Base-by-base conservation (phyloP, 2,113 vertebrate genomes). In the Murina feae region DNA sequence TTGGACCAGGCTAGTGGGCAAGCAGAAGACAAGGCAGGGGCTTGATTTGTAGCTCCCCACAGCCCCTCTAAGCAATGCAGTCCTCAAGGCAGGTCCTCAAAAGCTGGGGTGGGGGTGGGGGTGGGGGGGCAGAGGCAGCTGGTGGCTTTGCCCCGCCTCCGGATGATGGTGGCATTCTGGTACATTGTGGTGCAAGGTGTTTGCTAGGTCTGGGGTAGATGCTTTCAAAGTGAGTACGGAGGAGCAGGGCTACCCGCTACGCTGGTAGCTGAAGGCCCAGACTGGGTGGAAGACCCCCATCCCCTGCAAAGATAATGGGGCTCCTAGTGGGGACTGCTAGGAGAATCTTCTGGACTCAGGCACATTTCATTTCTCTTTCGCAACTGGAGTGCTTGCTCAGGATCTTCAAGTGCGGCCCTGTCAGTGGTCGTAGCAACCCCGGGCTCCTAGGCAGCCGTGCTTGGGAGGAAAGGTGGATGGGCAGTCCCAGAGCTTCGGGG, bases 1-100 rank as follows among this genome's bases (percentile, higher is more conserved):
- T n/a, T 2, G 35, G 3, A 35, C 18, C 11, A 12, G 14, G 49
- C 32, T 17, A 18, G 63, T 6, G 18, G 9, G 16, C 0, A 0
- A 20, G 47, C 4, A 8, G 74, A 49, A 4, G 23, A 65, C 23
- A 9, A 9, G 37, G 58, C 72, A 47, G 55, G 47, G 53, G 55
- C 16, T 6, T 14, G 49, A 10, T 68, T 89, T 78, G 20, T 58
- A 13, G 7, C 1, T 12, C 6, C 17, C 23, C 12, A 0, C 12
- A 60, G 23, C 5, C 58, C 13, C 4, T 5, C 25, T 5, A 13
- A 58, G 10, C 28, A 2, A 20, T 10, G 6, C 12, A n/a, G 44
- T 51, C 39, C n/a, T n/a, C n/a, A n/a, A n/a, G n/a, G n/a, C n/a
- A n/a, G n/a, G n/a, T n/a, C n/a, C n/a, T n/a, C n/a, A n/a, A n/a